phyloP scores from a whole-genome alignment of 2,797 vertebrate species.

The Erpetoichthys calabaricus region DNA sequence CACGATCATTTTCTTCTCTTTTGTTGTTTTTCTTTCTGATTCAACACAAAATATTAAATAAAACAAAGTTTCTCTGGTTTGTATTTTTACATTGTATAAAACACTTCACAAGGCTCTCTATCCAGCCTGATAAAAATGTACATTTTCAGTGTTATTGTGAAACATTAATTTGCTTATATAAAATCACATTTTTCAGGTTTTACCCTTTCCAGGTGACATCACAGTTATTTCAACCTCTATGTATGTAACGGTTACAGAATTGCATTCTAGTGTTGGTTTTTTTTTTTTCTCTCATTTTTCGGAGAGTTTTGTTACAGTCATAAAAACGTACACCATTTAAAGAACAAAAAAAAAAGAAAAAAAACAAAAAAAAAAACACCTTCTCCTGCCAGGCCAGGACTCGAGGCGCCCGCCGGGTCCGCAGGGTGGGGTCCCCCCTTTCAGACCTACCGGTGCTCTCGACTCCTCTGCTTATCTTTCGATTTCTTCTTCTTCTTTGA shows the following conservation, averaged over 20 bases:
- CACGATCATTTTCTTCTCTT: too few species aligned
- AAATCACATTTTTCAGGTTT: too few species aligned
- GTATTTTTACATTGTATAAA: too few species aligned
- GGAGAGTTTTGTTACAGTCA: neutral
- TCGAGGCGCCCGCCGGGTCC: neutral
- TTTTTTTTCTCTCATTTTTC: too few species aligned
- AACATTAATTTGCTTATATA: too few species aligned
- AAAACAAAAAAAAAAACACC: slow-evolving; percentile 8
- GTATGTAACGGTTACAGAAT: too few species aligned
- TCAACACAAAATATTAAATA: neutral
- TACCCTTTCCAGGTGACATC: too few species aligned
- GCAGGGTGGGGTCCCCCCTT: neutral
- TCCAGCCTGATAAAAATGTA: neutral
- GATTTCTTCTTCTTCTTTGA: slow-evolving; percentile 85
- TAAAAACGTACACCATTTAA: slow-evolving; percentile 19
- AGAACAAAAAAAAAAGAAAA: slow-evolving; percentile 20
- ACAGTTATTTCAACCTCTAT: too few species aligned
- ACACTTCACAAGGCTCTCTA: too few species aligned
- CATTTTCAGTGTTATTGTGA: neutral
- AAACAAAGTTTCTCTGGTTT: neutral
- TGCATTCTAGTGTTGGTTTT: too few species aligned
- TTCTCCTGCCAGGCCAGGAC: slow-evolving; percentile 11
- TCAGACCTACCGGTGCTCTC: slow-evolving; percentile 39
- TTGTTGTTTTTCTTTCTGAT: neutral
- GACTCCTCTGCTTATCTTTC: slow-evolving; percentile 62